These are phyloP conservation scores for Crypturellus tataupa DNA, from an alignment of 2,797 vertebrate genomes.

Conservation along the genomic window DNA sequence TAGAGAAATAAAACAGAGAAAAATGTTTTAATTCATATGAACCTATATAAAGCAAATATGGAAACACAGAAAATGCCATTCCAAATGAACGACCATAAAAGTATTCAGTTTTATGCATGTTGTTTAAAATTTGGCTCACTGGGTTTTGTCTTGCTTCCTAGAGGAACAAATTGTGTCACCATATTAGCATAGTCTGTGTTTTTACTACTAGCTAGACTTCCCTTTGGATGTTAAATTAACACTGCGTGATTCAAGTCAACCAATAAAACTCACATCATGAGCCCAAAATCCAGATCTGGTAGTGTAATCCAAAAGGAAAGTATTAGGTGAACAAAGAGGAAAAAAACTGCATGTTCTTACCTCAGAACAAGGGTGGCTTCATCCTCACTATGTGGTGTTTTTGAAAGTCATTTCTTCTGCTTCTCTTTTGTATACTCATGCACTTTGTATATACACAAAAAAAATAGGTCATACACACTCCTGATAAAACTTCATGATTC, in stretches of 20 bases:
- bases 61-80: not conserved
- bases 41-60: not conserved
- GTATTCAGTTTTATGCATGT: not conserved
- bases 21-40: not conserved
- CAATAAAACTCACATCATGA: not conserved
- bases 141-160: not conserved
- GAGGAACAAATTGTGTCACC: not conserved
- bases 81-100: not conserved
- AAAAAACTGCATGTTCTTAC: not conserved
- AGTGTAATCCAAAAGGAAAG: not conserved
- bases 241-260: not conserved
- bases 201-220: not conserved
- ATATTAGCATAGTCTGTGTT: not conserved
- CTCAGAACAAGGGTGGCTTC: not conserved
- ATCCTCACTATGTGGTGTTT: not conserved
- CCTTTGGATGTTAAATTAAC: not conserved
- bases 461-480: not conserved
- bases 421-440: not conserved
- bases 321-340: not conserved
- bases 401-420: rapidly evolving
- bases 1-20: not conserved
- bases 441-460: not conserved
- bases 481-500: not conserved
- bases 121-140: not conserved
- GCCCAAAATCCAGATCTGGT: not conserved